phyloP scores from a whole-genome alignment of 92 coral and sea anemone species.

The Zoanthus solanderi region DNA sequence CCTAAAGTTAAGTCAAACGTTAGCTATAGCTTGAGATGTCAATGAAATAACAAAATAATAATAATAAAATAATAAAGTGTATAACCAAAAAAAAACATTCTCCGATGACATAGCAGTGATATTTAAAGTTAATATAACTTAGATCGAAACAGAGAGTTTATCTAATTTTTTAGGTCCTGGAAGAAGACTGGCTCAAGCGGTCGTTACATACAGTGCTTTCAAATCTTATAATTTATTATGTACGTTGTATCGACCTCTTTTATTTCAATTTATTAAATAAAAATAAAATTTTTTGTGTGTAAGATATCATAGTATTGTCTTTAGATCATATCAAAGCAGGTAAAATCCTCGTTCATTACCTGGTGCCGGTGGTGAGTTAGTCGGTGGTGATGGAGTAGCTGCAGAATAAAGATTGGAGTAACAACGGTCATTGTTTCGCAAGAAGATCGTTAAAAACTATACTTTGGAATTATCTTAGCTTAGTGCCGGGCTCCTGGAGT shows the following conservation, averaged over 20 bases:
- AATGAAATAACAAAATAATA: not conserved
- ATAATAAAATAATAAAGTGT: not conserved
- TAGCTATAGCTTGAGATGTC: not conserved
- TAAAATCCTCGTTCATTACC: not conserved
- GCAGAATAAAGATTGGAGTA: not conserved
- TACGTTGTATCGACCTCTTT: not conserved
- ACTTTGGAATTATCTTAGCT: not conserved
- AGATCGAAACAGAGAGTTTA: not conserved
- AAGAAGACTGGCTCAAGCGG: not conserved
- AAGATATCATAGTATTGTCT: too few relatives aligned
- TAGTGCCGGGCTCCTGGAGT: too few relatives aligned
- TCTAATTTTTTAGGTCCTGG: not conserved
- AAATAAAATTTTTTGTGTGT: too few relatives aligned
- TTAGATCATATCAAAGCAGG: not conserved
- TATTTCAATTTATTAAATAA: not conserved
- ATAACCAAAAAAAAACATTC: too few relatives aligned
- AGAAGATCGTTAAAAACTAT: not conserved
- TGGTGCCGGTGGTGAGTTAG: not conserved
- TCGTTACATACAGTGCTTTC: too few relatives aligned
- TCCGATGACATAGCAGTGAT: too few relatives aligned
- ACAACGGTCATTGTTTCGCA: not conserved
- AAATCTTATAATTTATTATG: too few relatives aligned
- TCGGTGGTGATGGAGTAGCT: constrained; percentile 4
- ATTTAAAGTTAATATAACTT: too few relatives aligned
- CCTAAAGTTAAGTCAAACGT: not conserved